Conservation (phyloP, 2,797 vertebrate genomes). For the Loriculus beryllinus region DNA sequence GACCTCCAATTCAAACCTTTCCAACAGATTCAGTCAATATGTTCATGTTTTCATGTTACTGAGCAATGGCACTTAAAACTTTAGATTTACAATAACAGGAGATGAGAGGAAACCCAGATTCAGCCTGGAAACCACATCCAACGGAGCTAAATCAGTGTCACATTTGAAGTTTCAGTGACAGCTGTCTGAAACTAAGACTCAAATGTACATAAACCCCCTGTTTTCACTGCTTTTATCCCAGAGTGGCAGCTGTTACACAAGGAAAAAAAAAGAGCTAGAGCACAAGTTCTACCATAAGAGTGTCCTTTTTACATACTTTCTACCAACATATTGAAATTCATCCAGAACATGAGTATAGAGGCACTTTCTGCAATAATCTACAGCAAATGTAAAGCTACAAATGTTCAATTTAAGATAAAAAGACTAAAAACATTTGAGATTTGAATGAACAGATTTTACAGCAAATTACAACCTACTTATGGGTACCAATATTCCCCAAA, state of each 20-base stretch:
- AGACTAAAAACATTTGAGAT: background rate
- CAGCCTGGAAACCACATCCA: background rate
- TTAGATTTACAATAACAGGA: accelerated
- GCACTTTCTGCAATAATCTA: background rate
- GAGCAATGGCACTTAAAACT: background rate
- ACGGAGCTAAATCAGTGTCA: background rate
- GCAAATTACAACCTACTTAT: background rate
- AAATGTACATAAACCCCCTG: background rate
- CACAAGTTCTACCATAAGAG: background rate
- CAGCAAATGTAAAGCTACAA: background rate
- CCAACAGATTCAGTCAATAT: background rate
- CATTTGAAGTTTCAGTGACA: background rate
- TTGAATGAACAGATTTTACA: background rate
- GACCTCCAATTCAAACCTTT: background rate
- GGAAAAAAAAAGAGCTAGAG: accelerated
- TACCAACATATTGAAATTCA: background rate
- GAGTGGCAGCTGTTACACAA: background rate
- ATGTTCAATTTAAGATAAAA: background rate
- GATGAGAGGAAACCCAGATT: background rate
- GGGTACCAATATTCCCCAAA: background rate
- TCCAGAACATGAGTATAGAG: background rate
- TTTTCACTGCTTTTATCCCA: background rate
- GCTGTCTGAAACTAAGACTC: background rate
- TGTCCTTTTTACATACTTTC: background rate
- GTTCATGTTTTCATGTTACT: background rate